Conservation (phyloP, 2,797 vertebrate genomes). For the Cryptoblepharus egeriae region DNA sequence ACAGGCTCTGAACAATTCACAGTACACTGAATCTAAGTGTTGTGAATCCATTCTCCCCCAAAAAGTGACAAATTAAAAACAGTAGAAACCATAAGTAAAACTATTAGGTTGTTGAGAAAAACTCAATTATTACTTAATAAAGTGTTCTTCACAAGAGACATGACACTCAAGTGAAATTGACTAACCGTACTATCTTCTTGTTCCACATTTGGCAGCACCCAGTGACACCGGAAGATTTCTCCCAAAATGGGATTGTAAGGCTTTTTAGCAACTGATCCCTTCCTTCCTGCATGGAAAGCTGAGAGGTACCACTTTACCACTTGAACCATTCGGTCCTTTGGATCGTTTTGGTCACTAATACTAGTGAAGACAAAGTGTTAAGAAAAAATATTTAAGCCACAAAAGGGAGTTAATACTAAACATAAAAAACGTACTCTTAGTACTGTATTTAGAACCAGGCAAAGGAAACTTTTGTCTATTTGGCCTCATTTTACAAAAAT, state of each 20-base stretch:
- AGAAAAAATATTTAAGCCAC: neutral
- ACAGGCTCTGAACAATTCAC: neutral
- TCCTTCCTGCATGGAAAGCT: slow-evolving; percentile 97
- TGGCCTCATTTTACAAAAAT: no score
- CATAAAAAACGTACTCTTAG: neutral
- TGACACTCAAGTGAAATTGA: slow-evolving; percentile 30
- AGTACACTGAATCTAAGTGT: neutral
- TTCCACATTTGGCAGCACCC: slow-evolving; percentile 88
- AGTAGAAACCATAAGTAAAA: neutral
- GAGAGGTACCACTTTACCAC: slow-evolving; percentile 98
- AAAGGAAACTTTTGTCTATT: neutral
- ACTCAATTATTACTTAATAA: neutral
- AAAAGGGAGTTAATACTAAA: neutral
- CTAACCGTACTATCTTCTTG: slow-evolving; percentile 85
- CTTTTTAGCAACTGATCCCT: slow-evolving; percentile 98
- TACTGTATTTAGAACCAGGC: neutral
- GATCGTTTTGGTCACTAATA: slow-evolving; percentile 93
- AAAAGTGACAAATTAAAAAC: neutral
- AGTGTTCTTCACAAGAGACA: neutral
- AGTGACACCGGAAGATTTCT: slow-evolving; percentile 97
- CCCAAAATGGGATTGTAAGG: slow-evolving; percentile 98
- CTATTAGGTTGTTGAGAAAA: neutral
- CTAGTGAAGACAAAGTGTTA: slow-evolving; percentile 70
- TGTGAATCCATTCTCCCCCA: neutral
- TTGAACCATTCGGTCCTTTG: slow-evolving; percentile 94